phyloP scores from a whole-genome alignment of 2,888 invertebrate species.

The Rhagonycha lutea region DNA sequence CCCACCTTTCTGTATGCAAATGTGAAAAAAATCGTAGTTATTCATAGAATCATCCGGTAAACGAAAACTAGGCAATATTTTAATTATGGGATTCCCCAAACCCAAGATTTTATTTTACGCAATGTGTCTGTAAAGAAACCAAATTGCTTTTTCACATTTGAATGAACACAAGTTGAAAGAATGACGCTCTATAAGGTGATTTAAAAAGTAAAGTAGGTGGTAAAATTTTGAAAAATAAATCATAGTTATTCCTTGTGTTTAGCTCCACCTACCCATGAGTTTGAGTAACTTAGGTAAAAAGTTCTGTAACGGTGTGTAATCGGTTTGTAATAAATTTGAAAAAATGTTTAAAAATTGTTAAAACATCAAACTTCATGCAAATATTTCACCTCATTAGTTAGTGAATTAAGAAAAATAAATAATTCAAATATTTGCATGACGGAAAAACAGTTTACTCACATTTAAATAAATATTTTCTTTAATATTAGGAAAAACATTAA shows the following conservation, averaged over 20 bases:
- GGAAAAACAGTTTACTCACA: background rate
- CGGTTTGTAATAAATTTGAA: background rate
- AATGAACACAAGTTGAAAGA: too few relatives aligned
- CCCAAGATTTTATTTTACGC: background rate
- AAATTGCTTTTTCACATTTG: too few relatives aligned
- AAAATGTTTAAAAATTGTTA: background rate
- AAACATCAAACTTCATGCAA: background rate
- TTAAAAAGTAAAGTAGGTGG: too few relatives aligned
- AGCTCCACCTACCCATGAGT: background rate
- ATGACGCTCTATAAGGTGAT: too few relatives aligned
- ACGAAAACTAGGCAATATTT: too few relatives aligned
- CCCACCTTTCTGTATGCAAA: too few relatives aligned
- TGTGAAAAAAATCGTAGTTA: too few relatives aligned
- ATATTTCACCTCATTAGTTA: background rate
- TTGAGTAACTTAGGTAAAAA: background rate
- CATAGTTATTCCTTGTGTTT: background rate
- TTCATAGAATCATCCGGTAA: too few relatives aligned
- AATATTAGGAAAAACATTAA: background rate
- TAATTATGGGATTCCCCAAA: too few relatives aligned
- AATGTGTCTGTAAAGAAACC: background rate
- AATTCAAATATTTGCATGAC: background rate
- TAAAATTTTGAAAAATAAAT: too few relatives aligned
- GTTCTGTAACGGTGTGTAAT: background rate
- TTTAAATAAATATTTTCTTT: background rate
- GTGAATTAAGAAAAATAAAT: background rate